phyloP scores from a whole-genome alignment of 2,113 vertebrate genomes.

The Hemiscyllium ocellatum region DNA sequence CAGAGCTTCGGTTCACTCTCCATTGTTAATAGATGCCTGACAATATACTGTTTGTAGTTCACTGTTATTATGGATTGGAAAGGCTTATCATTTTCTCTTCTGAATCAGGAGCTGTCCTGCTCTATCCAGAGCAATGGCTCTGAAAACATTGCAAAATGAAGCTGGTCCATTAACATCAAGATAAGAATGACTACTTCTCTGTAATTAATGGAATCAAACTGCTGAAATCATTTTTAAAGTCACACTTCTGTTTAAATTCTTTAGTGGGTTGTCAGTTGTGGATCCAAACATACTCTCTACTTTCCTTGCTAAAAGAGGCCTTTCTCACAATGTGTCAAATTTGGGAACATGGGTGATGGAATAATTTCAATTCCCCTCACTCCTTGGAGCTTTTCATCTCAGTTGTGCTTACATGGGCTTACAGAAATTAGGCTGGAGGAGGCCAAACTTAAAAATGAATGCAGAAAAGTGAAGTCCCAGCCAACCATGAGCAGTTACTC shows the following conservation, averaged over 20 bases:
- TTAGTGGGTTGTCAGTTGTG: neutral
- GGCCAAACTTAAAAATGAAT: neutral
- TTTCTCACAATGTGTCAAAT: neutral
- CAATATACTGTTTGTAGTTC: neutral
- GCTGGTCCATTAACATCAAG: neutral
- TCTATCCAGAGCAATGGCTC: neutral
- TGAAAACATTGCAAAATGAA: neutral
- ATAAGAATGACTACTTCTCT: neutral
- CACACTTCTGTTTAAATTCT: neutral
- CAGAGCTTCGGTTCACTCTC: neutral
- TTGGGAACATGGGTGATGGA: neutral
- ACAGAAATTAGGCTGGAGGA: neutral
- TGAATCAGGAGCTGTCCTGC: neutral
- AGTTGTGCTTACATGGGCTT: neutral
- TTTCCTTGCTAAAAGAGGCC: neutral
- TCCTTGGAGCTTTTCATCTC: neutral
- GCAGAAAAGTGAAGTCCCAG: neutral
- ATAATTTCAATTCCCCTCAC: neutral
- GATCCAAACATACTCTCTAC: neutral
- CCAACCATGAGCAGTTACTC: neutral
- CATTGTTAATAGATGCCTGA: neutral
- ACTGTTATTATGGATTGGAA: neutral
- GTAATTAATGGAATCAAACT: neutral
- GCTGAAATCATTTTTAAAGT: neutral
- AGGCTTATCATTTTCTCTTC: neutral